Conservation (phyloP, 2,888 invertebrate genomes). For the Acanthoscelides obtectus region DNA sequence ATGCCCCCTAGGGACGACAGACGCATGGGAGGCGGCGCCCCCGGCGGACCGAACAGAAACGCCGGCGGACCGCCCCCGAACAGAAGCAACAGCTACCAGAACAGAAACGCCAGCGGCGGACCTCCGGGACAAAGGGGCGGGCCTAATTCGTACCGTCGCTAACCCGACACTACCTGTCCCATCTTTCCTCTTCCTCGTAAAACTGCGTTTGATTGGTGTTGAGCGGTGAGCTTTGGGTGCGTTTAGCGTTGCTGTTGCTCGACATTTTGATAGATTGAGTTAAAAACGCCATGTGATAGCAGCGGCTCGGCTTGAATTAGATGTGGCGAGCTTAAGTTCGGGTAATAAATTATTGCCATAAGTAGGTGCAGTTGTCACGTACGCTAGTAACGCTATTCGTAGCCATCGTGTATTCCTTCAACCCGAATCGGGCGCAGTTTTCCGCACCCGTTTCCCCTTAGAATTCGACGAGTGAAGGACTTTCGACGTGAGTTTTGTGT, state of each 20-base stretch:
- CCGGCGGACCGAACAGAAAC: conserved; percentile 31
- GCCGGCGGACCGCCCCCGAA: conserved; percentile 34
- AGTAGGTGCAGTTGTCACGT: too few species aligned
- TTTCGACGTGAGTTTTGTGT: conserved; percentile 35
- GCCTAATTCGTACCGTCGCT: conserved; percentile 43
- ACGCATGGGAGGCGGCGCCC: conserved; percentile 21
- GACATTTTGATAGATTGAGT: too few species aligned
- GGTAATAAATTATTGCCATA: too few species aligned
- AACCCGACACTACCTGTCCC: conserved; percentile 12
- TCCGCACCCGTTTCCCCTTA: neutral
- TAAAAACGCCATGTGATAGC: too few species aligned
- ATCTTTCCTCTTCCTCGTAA: neutral
- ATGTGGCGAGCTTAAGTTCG: too few species aligned
- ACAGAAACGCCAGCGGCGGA: conserved; percentile 40
- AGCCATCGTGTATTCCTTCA: neutral
- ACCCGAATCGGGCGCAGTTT: neutral
- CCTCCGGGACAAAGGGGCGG: conserved; percentile 55
- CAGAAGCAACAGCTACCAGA: conserved; percentile 38
- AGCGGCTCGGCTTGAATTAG: too few species aligned
- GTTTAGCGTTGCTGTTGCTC: neutral
- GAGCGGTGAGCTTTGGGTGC: neutral
- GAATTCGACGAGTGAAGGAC: conserved; percentile 7
- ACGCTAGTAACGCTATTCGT: neutral
- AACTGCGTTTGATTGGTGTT: neutral
- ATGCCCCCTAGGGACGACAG: conserved; percentile 35